These are phyloP conservation scores for Aplodontia rufa DNA, from an alignment of 2,113 vertebrate genomes.

Conservation along the genomic window DNA sequence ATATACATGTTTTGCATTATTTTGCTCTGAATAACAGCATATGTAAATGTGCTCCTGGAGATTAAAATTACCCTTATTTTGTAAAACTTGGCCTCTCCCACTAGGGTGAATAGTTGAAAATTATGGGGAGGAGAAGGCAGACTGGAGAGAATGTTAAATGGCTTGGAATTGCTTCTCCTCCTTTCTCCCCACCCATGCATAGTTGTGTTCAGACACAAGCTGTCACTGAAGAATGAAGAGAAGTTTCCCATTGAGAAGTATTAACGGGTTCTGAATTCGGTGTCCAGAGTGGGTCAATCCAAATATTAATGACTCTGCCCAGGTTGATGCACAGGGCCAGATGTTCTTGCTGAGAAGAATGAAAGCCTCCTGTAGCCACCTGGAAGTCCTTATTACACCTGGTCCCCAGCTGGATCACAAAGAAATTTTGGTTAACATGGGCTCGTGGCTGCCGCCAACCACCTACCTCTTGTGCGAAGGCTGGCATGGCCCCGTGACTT, in stretches of 20 bases:
- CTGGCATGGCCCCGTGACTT: conserved; percentile 64
- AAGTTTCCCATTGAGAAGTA: conserved; percentile 39
- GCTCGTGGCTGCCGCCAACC: background rate
- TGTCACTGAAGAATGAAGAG: background rate
- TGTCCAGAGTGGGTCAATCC: conserved; percentile 51
- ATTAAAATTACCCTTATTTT: conserved; percentile 67
- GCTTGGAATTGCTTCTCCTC: background rate
- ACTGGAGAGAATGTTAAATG: conserved; percentile 40
- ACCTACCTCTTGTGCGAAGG: background rate
- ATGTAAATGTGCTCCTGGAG: conserved; percentile 68
- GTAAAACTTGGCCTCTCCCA: conserved; percentile 59
- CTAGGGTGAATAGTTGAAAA: conserved; percentile 64
- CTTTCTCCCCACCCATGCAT: background rate
- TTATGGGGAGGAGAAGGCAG: conserved; percentile 51
- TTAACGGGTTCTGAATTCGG: conserved; percentile 9
- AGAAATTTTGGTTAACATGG: background rate
- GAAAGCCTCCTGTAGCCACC: conserved; percentile 23
- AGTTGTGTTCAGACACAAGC: background rate
- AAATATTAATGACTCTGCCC: conserved; percentile 79
- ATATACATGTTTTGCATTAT: conserved; percentile 64
- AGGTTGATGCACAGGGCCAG: conserved; percentile 78
- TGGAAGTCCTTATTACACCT: background rate
- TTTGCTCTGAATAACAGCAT: conserved; percentile 66
- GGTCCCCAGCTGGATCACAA: background rate
- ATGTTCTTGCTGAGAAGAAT: conserved; percentile 76